A percentile compares a stretch with the other conserved stretches of the same genome.
These are phyloP conservation scores for Pseudachorutes palmiensis DNA, from an alignment of 1,140 invertebrate species.

Conservation along the genomic window DNA sequence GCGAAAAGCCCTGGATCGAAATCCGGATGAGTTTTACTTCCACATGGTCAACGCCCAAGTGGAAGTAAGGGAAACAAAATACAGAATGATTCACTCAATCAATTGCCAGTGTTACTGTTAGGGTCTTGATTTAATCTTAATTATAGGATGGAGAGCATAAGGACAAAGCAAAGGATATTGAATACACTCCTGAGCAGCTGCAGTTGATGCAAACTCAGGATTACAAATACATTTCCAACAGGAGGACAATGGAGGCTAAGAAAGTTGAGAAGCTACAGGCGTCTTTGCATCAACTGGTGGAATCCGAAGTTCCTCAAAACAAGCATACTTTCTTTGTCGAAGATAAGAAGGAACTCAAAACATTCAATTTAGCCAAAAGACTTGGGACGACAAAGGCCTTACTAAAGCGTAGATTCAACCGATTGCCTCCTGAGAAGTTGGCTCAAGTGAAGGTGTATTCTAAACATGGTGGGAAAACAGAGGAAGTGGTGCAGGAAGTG, in stretches of 20 bases:
- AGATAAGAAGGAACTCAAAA: conserved; percentile 52
- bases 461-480: conserved; percentile 44
- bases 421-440: conserved; percentile 55
- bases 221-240: conserved; percentile 77
- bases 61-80: conserved; percentile 49
- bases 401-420: conserved; percentile 58
- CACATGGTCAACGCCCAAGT: conserved; percentile 93
- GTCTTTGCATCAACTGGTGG: conserved; percentile 70
- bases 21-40: conserved; percentile 97
- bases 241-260: conserved; percentile 72
- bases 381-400: conserved; percentile 67
- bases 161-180: conserved; percentile 58
- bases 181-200: conserved; percentile 70
- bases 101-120: conserved; percentile 10
- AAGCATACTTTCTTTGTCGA: conserved; percentile 77
- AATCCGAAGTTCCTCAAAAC: conserved; percentile 48
- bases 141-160: conserved; percentile 57
- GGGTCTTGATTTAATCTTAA: conserved; percentile 2
- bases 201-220: conserved; percentile 86
- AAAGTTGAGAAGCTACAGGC: conserved; percentile 80
- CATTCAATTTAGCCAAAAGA: conserved; percentile 62
- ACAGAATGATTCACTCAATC: too few species aligned
- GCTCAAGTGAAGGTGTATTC: conserved; percentile 51
- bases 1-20: conserved; percentile 77
- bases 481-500: conserved; percentile 46